Percentiles rank a stretch among this genome's conserved stretches.
Evolutionary conservation across 35 echinoderm and acorn worm genomes (phyloP).

Genomic region (Ophioderma brevispina): DNA sequence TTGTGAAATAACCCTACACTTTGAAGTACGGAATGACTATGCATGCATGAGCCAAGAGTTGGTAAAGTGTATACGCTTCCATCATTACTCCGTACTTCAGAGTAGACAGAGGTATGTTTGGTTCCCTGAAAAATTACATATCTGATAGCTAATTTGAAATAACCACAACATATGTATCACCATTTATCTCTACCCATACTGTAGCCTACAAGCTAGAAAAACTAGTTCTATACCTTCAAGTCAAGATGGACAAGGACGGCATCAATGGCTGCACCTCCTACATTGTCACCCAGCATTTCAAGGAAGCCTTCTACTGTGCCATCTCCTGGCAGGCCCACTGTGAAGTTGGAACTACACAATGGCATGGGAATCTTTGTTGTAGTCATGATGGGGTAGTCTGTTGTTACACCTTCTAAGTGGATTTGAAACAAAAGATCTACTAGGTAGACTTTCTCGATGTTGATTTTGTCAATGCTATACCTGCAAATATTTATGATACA

Average conservation of each 20-base stretch:
- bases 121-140: too few species aligned
- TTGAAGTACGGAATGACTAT: too few species aligned
- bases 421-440: neutral
- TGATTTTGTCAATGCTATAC: neutral
- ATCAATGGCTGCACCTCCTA: neutral
- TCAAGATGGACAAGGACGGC: constrained; percentile 7
- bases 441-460: neutral
- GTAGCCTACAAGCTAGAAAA: too few species aligned
- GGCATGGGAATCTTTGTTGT: constrained; percentile 5
- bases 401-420: neutral
- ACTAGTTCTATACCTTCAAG: neutral
- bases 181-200: too few species aligned
- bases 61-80: too few species aligned
- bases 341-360: neutral
- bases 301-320: constrained; percentile 22
- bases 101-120: too few species aligned
- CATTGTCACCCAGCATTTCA: neutral
- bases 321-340: constrained; percentile 17
- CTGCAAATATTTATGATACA: neutral
- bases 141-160: too few species aligned
- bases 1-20: too few species aligned
- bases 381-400: neutral
- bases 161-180: too few species aligned
- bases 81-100: too few species aligned
- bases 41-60: too few species aligned